A percentile compares a stretch with the other conserved stretches of the same genome.
Conservation (phyloP, 2,888 invertebrate genomes). For the Phasia obesa region DNA sequence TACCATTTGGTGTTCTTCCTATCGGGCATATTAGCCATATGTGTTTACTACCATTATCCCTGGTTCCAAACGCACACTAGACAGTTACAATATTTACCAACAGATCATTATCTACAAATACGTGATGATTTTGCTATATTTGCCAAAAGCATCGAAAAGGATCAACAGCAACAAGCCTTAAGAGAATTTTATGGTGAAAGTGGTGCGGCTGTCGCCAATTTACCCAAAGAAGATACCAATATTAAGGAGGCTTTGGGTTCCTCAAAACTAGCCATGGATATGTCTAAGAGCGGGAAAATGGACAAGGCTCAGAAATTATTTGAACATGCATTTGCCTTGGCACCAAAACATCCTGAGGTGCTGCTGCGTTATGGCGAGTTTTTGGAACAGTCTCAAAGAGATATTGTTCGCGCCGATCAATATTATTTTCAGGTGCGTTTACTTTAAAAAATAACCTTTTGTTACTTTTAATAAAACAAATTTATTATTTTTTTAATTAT, state of each 20-base stretch:
- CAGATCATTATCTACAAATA: conserved; percentile 78
- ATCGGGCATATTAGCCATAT: conserved; percentile 76
- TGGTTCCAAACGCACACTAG: conserved; percentile 22
- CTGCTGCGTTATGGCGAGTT: conserved; percentile 96
- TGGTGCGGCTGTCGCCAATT: conserved; percentile 73
- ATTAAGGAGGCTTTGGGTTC: conserved; percentile 91
- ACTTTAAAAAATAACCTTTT: too few species aligned
- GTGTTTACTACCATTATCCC: conserved; percentile 74
- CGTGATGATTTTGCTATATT: conserved; percentile 81
- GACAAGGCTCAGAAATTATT: conserved; percentile 93
- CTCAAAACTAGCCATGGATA: conserved; percentile 91
- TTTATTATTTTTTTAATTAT: background rate
- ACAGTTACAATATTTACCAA: conserved; percentile 79
- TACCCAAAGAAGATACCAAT: conserved; percentile 75
- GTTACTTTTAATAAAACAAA: too few species aligned
- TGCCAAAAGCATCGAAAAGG: conserved; percentile 56
- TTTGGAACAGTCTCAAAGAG: conserved; percentile 91
- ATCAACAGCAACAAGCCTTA: conserved; percentile 71
- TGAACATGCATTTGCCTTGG: conserved; percentile 94
- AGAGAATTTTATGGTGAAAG: conserved; percentile 77
- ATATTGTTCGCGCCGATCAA: conserved; percentile 94
- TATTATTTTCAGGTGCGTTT: conserved; percentile 88
- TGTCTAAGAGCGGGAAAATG: conserved; percentile 90
- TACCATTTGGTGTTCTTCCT: conserved; percentile 75
- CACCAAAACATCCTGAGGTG: conserved; percentile 96